Conservation (phyloP, 2,113 vertebrate genomes). For the Gobius niger region DNA sequence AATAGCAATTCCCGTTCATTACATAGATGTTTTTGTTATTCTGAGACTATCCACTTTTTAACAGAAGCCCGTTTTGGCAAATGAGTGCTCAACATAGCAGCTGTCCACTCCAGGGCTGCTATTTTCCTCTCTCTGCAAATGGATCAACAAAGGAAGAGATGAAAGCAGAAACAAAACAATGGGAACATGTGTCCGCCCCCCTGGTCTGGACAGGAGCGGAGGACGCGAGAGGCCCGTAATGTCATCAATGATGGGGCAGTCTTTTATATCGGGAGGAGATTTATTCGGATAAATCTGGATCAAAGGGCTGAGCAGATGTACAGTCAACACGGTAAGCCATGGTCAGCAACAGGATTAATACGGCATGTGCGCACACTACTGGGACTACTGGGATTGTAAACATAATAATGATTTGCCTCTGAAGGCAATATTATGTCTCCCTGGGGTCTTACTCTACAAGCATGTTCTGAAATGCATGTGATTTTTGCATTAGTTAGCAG, state of each 20-base stretch:
- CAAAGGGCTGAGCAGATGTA: slow-evolving; percentile 66
- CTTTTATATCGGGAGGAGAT: slow-evolving; percentile 28
- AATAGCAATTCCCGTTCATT: too few relatives aligned
- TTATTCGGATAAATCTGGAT: slow-evolving; percentile 58
- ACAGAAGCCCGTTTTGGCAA: neutral
- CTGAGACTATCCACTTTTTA: too few relatives aligned
- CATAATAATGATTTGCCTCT: neutral
- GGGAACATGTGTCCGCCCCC: neutral
- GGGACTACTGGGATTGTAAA: slow-evolving; percentile 1
- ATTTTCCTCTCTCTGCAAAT: slow-evolving; percentile 22
- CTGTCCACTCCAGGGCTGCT: slow-evolving; percentile 28
- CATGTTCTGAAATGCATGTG: too few relatives aligned
- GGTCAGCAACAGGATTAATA: slow-evolving; percentile 60
- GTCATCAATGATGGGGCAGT: slow-evolving; percentile 19
- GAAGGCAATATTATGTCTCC: neutral
- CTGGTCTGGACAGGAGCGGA: neutral
- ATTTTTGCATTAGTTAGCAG: too few relatives aligned
- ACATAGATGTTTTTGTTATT: neutral
- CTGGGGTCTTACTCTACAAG: too few relatives aligned
- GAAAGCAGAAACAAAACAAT: slow-evolving; percentile 29
- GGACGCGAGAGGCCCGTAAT: neutral
- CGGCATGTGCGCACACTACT: slow-evolving; percentile 25
- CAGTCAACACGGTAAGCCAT: slow-evolving; percentile 40
- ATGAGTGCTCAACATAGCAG: slow-evolving; percentile 3
- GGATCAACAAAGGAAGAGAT: slow-evolving; percentile 22